Percentiles rank a stretch among this genome's conserved stretches.
Evolutionary conservation across 2,797 vertebrate genomes (phyloP).

Genomic region (Arnoldichthys spilopterus): DNA sequence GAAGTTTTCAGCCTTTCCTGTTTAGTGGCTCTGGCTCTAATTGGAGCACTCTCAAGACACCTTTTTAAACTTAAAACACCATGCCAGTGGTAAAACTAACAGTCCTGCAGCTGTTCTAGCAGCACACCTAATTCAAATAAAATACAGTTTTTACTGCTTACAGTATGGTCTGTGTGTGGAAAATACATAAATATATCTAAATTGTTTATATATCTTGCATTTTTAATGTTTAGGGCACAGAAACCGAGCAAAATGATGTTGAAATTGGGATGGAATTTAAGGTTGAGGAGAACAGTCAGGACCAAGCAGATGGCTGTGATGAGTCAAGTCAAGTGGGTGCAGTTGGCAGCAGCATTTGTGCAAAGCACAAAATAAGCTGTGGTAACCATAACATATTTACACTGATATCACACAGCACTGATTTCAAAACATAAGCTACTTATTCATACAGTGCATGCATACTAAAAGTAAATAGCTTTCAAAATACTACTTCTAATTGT

Average conservation of each 20-base stretch:
- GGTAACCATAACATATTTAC: constrained; percentile 25
- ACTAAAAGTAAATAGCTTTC: not conserved
- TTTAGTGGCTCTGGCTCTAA: not conserved
- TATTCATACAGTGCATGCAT: not conserved
- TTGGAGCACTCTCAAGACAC: not conserved
- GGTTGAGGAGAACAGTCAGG: constrained; percentile 45
- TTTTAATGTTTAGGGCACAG: constrained; percentile 31
- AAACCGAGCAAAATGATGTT: constrained; percentile 42
- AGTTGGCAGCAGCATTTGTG: constrained; percentile 34
- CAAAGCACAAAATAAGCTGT: constrained; percentile 35
- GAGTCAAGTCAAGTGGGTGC: constrained; percentile 36
- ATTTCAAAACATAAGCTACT: constrained; percentile 9
- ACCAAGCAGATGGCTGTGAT: constrained; percentile 52
- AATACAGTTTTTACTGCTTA: not conserved
- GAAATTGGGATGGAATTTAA: constrained; percentile 38
- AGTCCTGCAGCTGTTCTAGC: not conserved
- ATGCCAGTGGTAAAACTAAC: not conserved
- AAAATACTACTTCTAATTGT: not conserved
- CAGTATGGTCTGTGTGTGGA: not conserved
- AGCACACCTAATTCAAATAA: constrained; percentile 2
- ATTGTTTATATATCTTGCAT: not conserved
- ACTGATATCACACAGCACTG: not conserved
- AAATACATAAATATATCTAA: not conserved
- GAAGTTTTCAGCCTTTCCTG: not conserved
- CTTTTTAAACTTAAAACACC: not conserved